These are phyloP conservation scores for Tholera decimalis DNA, from an alignment of 2,888 invertebrate genomes.

Conservation along the genomic window DNA sequence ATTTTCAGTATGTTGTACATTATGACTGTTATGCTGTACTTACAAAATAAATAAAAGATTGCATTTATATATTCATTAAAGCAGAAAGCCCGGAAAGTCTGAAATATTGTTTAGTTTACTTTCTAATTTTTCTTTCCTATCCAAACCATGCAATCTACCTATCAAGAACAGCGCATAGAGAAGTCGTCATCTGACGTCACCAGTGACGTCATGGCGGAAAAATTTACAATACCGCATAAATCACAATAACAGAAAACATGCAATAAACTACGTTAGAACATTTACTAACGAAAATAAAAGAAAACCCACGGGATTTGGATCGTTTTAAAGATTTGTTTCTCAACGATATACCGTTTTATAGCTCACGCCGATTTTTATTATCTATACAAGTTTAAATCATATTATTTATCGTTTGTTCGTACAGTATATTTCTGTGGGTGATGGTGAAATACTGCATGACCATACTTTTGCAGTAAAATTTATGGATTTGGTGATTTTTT, in stretches of 20 bases:
- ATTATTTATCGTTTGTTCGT: slow-evolving; percentile 44
- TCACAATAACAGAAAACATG: slow-evolving; percentile 45
- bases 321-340: slow-evolving; percentile 63
- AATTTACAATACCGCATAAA: slow-evolving; percentile 40
- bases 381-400: slow-evolving; percentile 62
- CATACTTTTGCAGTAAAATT: neutral
- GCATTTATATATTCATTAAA: neutral
- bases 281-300: slow-evolving; percentile 52
- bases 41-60: too few species aligned
- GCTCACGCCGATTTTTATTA: slow-evolving; percentile 66
- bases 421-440: slow-evolving; percentile 24
- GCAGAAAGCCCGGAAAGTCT: too few species aligned
- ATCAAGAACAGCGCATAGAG: neutral
- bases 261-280: slow-evolving; percentile 43
- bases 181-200: slow-evolving; percentile 10
- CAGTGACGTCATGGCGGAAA: slow-evolving; percentile 20
- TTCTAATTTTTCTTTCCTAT: too few species aligned
- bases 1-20: too few species aligned
- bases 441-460: slow-evolving; percentile 19
- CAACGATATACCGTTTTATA: slow-evolving; percentile 59
- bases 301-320: slow-evolving; percentile 31
- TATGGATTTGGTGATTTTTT: too few species aligned
- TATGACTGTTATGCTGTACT: too few species aligned
- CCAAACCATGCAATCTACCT: too few species aligned
- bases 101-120: too few species aligned